Evolutionary conservation across 2,888 invertebrate species (phyloP), one percentile per base, ranked within the genome.

Genomic region (Leucophenga maculata): DNA sequence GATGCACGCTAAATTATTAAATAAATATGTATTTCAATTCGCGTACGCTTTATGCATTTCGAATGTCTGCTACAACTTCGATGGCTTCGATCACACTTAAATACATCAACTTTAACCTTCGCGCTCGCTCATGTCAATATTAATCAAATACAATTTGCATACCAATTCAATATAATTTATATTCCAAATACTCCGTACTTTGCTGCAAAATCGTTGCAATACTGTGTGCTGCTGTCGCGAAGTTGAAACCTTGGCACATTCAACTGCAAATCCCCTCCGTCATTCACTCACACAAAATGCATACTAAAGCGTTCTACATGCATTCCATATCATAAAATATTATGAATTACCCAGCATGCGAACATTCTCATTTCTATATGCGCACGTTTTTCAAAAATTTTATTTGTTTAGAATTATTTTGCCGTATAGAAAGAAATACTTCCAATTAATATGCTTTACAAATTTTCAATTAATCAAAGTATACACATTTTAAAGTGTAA

Each of bases 71-170:
- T 39, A 3, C 39, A 39, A 3, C 26, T 3, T 26, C 26, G 26
- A 26, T 26, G 26, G 26, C 26, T 20, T 8, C 18, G 18, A 20
- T 9, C 22, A 55, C 1, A 55, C 18, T 60, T 60, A 44, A 60
- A 60, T 31, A 20, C 39, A 39, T 60, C 11, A 18, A 44, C 60
- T 60, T 39, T 60, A 62, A 64, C 46, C 62, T 64, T 46, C 48
- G 20, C 13, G 18, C 46, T 46, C 13, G 18, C 9, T 11, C 57
- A 57, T 31, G 57, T 57, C 57, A 57, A 57, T 57, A 57, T 13
- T 13, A 55, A 55, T 22, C 55, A 55, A 55, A 55, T 8, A 50
- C 16, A 50, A 50, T 16, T 50, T 50, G 50, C 50, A 6, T 54
- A 4, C 13, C 54, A 54, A 54, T 54, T 20, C 54, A 54, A 54